Evolutionary conservation across 2,797 vertebrate genomes (phyloP).

Genomic region (Nyctalus aviator): DNA sequence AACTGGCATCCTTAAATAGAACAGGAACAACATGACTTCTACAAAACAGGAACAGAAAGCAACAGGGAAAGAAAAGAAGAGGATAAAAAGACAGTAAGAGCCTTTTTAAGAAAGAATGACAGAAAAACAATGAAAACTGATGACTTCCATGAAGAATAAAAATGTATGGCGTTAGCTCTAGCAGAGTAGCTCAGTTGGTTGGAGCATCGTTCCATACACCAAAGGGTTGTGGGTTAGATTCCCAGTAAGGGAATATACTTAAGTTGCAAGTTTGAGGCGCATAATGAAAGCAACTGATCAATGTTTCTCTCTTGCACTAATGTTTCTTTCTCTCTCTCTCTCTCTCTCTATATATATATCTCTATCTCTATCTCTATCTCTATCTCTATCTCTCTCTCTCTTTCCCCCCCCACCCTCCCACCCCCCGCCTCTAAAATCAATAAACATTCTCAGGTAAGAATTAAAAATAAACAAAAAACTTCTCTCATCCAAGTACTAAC

Average conservation of each 20-base stretch:
- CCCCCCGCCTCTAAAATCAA: not conserved
- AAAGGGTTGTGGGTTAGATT: not conserved
- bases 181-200: not conserved
- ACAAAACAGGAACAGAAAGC: conserved; percentile 64
- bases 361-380: too few relatives aligned
- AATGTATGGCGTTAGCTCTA: not conserved
- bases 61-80: conserved; percentile 11
- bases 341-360: not conserved
- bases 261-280: not conserved
- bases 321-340: not conserved
- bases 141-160: conserved; percentile 13
- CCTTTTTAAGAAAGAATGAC: not conserved
- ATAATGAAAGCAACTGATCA: not conserved
- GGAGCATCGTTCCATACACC: not conserved
- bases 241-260: not conserved
- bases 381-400: too few relatives aligned
- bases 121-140: not conserved
- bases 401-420: too few relatives aligned
- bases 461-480: not conserved
- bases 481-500: not conserved
- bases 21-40: conserved; percentile 50
- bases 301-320: not conserved
- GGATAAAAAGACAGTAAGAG: not conserved
- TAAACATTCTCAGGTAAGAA: not conserved
- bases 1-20: conserved; percentile 63